phyloP scores from a whole-genome alignment of 2,888 invertebrate species.

The Drosophila histrio region DNA sequence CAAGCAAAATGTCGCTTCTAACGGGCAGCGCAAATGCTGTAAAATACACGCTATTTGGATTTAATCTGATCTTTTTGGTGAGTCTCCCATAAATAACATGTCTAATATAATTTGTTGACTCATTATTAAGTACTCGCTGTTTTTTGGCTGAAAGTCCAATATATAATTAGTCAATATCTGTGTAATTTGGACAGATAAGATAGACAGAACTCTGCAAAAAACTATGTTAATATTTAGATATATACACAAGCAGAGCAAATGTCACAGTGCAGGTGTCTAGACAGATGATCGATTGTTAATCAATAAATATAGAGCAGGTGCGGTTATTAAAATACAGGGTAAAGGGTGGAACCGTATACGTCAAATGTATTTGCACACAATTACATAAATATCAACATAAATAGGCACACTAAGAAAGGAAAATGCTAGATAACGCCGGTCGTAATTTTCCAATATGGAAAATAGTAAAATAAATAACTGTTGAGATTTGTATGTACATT shows the following conservation, averaged over 20 bases:
- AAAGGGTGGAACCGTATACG: no score
- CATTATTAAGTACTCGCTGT: conserved; percentile 15
- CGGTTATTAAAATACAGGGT: no score
- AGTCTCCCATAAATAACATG: conserved; percentile 81
- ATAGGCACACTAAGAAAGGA: no score
- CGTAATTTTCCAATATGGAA: no score
- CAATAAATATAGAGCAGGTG: background rate
- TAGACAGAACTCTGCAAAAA: background rate
- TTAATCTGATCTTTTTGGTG: conserved; percentile 91
- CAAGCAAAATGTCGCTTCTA: conserved; percentile 78
- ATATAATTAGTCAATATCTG: conserved; percentile 2
- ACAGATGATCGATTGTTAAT: background rate
- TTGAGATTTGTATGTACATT: no score
- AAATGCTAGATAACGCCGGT: no score
- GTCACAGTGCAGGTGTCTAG: background rate
- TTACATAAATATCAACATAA: no score
- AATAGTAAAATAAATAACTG: no score
- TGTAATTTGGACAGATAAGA: conserved; percentile 23
- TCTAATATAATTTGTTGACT: conserved; percentile 22
- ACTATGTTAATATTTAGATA: background rate
- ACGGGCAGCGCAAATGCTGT: conserved; percentile 86
- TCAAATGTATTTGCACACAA: no score
- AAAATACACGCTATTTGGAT: conserved; percentile 89
- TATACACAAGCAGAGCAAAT: background rate
- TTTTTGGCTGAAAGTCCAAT: conserved; percentile 7